Evolutionary conservation across 2,888 invertebrate genomes (phyloP), one percentile per base, ranked within the genome.

Genomic region (Mallateleia sp.): DNA sequence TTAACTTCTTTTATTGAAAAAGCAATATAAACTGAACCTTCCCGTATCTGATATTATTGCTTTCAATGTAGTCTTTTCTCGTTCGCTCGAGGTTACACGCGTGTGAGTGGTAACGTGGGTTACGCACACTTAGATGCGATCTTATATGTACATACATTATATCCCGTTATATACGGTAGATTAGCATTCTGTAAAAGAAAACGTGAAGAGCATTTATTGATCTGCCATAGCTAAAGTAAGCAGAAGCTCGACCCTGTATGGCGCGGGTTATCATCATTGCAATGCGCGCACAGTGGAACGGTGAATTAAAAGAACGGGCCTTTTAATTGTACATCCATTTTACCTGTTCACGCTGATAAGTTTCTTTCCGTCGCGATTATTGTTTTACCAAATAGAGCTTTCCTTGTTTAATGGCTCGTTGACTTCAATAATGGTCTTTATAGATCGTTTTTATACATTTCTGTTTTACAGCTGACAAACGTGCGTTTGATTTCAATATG

Each of bases 201-300:
- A 74, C 50, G 74, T 60, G 74, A 74, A 60, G 60, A 74, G 50
- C 60, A 50, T 62, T 74, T 74, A 74, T 74, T 74, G 74, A 74
- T 74, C 74, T 50, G 34, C 60, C 25, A 34, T 74, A 42, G 34
- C 32, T 58, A 60, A 74, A 45, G 47, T 62, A 62, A 74, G 72
- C 60, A 58, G 47, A 74, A 54, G 72, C 47, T 72, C 47, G 22
- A 45, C 15, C 71, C 32, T 28, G 11, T 11, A 45, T 45, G 45
- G 45, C 20, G 38, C n/a, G 45, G 25, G 34, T 28, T 72, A 47
- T 56, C 72, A 58, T 72, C 45, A 58, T 58, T 58, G 69, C 34
- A 69, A 69, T 67, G 54, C 24, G 38, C 24, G 38, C 38, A 54
- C 47, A 64, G 28, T 28, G 0, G 28, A 64, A 18, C 25, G 18